These are phyloP conservation scores for Smutsia gigantea DNA, from an alignment of 2,797 vertebrate genomes.

Conservation along the genomic window DNA sequence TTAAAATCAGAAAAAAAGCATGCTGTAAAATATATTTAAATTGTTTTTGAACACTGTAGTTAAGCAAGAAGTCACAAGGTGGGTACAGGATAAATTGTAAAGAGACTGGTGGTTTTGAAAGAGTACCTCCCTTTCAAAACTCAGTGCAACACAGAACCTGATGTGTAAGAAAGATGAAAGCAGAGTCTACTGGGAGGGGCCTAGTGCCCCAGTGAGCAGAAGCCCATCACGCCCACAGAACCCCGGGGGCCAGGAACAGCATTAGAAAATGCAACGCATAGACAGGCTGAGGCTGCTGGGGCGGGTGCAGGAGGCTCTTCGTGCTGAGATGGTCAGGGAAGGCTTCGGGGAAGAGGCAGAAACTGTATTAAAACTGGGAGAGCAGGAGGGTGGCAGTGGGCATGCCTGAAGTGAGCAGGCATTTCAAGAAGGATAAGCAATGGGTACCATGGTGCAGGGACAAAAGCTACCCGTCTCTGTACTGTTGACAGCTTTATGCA, in stretches of 20 bases:
- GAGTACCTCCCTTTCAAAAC: neutral
- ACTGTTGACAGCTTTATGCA: neutral
- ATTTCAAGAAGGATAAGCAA: neutral
- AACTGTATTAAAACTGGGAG: neutral
- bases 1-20: neutral
- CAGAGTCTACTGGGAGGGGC: neutral
- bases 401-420: too few relatives aligned
- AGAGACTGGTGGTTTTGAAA: conserved; percentile 12
- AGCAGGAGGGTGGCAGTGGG: neutral
- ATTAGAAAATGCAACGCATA: neutral
- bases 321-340: neutral
- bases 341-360: neutral
- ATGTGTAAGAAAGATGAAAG: neutral
- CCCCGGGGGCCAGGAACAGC: neutral
- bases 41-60: conserved; percentile 23
- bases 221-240: neutral
- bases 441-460: neutral
- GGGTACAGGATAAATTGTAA: neutral
- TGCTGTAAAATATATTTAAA: neutral
- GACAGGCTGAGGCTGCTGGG: neutral
- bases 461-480: neutral
- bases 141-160: neutral
- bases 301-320: rapidly evolving
- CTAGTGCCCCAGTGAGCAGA: neutral
- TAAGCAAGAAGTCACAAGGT: conserved; percentile 27